Evolutionary conservation across 2,888 invertebrate genomes (phyloP).

Genomic region (Dynastes maya): DNA sequence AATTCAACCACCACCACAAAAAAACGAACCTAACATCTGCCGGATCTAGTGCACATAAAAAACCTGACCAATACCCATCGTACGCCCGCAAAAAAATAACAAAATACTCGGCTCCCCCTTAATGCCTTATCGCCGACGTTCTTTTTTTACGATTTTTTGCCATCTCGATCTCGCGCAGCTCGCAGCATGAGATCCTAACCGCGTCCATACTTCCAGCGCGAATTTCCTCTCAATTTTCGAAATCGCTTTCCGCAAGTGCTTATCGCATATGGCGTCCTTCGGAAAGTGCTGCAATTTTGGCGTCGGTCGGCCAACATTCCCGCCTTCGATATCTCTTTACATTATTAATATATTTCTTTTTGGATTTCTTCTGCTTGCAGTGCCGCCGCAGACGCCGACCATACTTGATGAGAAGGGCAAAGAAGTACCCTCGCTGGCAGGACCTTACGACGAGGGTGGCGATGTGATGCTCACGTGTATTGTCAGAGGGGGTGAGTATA

Average conservation of each 20-base stretch:
- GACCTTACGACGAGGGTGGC: conserved; percentile 83
- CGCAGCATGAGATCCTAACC: neutral
- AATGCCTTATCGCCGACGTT: conserved; percentile 5
- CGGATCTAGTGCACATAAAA: conserved; percentile 6
- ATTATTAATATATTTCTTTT: conserved; percentile 43
- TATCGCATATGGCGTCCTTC: conserved; percentile 39
- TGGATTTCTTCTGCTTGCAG: conserved; percentile 69
- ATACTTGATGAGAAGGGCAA: conserved; percentile 81
- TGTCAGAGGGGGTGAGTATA: conserved; percentile 82
- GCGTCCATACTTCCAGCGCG: conserved; percentile 5
- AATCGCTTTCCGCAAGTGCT: conserved; percentile 42
- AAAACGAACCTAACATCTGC: conserved; percentile 7
- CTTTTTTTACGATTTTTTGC: conserved; percentile 19
- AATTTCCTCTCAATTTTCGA: conserved; percentile 42
- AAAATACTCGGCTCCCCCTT: neutral
- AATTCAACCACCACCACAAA: no score
- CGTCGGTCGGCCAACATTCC: neutral
- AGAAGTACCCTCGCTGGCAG: conserved; percentile 77
- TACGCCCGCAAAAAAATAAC: neutral
- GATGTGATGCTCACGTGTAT: conserved; percentile 82
- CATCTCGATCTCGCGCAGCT: neutral
- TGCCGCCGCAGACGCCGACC: conserved; percentile 82
- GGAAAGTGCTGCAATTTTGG: conserved; percentile 34
- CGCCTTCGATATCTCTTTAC: conserved; percentile 37
- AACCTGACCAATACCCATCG: conserved; percentile 11